Base-by-base conservation (phyloP, 1,140 invertebrate genomes). In the Bombus superbus region DNA sequence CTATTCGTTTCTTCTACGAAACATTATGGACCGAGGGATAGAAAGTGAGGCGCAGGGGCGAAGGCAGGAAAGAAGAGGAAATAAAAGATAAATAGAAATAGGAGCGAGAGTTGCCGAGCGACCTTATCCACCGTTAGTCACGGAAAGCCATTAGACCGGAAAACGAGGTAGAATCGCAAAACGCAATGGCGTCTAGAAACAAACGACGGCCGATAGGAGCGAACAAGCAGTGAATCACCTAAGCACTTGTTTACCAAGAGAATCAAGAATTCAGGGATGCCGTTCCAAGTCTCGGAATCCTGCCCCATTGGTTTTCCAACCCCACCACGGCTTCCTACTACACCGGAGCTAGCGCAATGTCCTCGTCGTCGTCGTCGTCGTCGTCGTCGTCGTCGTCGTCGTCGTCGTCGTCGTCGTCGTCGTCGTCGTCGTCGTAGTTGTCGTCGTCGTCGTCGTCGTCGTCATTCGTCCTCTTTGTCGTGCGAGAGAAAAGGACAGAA, bases 181-280 rank as follows among this genome's bases (percentile, higher is more conserved):
- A 91, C 86, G 92, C 91, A 92, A 94, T 94, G 93, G 94, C 93
- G 92, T 93, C 93, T 92, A 92, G 93, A 94, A 94, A 95, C 93
- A 95, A 94, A 94, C 93, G 94, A 93, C 92, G 90, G 90, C 92
- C 90, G 93, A 94, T 92, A 94, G 93, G 91, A 94, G 91, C 91
- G 94, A 93, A 93, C 93, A 94, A 94, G 94, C 94, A 94, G 94
- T 94, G 94, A 94, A 95, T 95, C 94, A 94, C 94, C 94, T 92
- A 92, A 94, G 94, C 93, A 93, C 93, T 95, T 95, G 94, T 95
- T 95, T 95, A 95, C 94, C 93, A 91, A 94, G 92, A 90, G 93
- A 95, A 95, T 95, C 94, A 94, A 92, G 92, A 89, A 93, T 94
- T 94, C 93, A 92, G 90, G 91, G 92, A 93, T 92, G 93, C 90